Evolutionary conservation across 2,113 vertebrate species (phyloP).

Genomic region (Tiliqua scincoides): DNA sequence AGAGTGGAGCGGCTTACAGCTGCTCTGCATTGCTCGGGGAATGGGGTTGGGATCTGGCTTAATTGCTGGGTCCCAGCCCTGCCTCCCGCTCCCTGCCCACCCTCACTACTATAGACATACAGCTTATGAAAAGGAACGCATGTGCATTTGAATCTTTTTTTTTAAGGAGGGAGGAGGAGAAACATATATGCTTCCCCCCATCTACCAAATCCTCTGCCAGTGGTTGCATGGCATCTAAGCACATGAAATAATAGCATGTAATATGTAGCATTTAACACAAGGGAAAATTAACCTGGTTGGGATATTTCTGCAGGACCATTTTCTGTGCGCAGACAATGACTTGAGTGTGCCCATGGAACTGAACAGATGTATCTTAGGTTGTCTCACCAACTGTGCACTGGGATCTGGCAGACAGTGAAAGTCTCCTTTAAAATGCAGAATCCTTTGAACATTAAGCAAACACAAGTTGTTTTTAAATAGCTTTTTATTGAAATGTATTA

Average conservation of each 20-base stretch:
- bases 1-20: too few species aligned
- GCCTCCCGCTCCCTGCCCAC: too few species aligned
- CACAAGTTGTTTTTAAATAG: slow-evolving; percentile 56
- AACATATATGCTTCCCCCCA: not conserved
- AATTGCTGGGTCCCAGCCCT: too few species aligned
- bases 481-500: slow-evolving; percentile 83
- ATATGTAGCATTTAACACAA: not conserved
- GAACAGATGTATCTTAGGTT: not conserved
- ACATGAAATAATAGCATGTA: not conserved
- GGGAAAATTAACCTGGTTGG: not conserved
- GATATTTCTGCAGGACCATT: not conserved
- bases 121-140: not conserved
- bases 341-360: not conserved
- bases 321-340: not conserved
- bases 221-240: not conserved
- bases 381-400: not conserved
- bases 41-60: too few species aligned
- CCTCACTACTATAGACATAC: too few species aligned
- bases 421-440: not conserved
- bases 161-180: not conserved
- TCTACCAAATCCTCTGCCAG: not conserved
- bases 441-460: slow-evolving; percentile 19
- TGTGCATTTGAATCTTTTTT: not conserved
- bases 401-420: fast-evolving
- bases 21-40: too few species aligned